These are phyloP conservation scores for Marasmarcha lunaedactyla DNA, from an alignment of 2,888 invertebrate genomes.

Conservation along the genomic window DNA sequence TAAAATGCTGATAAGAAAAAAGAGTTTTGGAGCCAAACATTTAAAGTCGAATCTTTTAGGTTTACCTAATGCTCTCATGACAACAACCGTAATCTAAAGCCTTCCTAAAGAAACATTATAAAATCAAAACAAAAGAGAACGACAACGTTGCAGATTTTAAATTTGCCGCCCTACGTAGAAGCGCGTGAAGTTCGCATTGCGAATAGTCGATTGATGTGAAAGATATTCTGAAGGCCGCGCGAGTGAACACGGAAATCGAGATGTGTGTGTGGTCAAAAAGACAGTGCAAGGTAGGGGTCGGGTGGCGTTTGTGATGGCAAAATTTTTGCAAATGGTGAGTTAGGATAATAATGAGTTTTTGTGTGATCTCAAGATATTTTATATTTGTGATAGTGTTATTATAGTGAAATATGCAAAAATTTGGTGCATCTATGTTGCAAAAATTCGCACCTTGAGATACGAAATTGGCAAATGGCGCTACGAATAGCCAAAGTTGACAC, in stretches of 20 bases:
- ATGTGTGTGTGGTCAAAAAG: slow-evolving; percentile 71
- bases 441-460: slow-evolving; percentile 58
- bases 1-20: too few relatives aligned
- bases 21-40: too few relatives aligned
- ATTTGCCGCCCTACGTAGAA: slow-evolving; percentile 54
- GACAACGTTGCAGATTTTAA: slow-evolving; percentile 40
- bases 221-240: slow-evolving; percentile 77
- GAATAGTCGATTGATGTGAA: slow-evolving; percentile 74
- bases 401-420: slow-evolving; percentile 45
- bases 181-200: slow-evolving; percentile 70
- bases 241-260: slow-evolving; percentile 73
- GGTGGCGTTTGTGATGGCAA: slow-evolving; percentile 85
- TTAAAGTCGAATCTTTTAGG: too few relatives aligned
- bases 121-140: too few relatives aligned
- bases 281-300: slow-evolving; percentile 82
- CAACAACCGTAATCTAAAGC: too few relatives aligned
- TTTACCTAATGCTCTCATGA: too few relatives aligned
- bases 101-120: too few relatives aligned
- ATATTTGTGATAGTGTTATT: slow-evolving; percentile 51
- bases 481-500: slow-evolving; percentile 68
- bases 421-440: slow-evolving; percentile 51
- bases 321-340: slow-evolving; percentile 83
- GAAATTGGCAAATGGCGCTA: slow-evolving; percentile 69
- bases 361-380: slow-evolving; percentile 40
- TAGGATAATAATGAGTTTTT: slow-evolving; percentile 59